Conservation (phyloP, 2,888 invertebrate genomes). For the Marronus borbonicus region DNA sequence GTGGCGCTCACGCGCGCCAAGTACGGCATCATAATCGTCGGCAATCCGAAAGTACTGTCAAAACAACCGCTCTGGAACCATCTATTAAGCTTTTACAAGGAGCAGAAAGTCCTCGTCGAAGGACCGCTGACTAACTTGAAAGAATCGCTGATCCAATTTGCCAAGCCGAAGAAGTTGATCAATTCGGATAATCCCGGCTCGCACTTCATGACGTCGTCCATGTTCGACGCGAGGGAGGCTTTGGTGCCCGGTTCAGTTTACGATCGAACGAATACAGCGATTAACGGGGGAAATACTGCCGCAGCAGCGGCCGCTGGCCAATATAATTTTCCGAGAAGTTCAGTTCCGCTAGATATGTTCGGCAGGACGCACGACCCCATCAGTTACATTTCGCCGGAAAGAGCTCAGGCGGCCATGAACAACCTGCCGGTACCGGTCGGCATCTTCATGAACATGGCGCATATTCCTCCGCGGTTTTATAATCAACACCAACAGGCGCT, state of each 20-base stretch:
- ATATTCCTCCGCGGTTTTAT: conserved; percentile 83
- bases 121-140: conserved; percentile 98
- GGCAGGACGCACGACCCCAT: conserved; percentile 89
- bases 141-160: conserved; percentile 96
- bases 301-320: conserved; percentile 54
- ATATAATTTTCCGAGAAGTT: conserved; percentile 64
- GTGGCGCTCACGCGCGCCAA: conserved; percentile 98
- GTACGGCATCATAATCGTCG: conserved; percentile 98
- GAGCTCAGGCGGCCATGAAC: conserved; percentile 81
- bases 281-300: conserved; percentile 57
- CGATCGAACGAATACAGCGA: conserved; percentile 78
- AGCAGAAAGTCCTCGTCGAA: conserved; percentile 96
- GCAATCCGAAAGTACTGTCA: conserved; percentile 98
- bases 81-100: conserved; percentile 96
- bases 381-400: conserved; percentile 92
- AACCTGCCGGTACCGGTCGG: conserved; percentile 94
- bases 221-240: conserved; percentile 97
- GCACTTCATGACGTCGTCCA: conserved; percentile 97
- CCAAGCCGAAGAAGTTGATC: conserved; percentile 96
- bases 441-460: conserved; percentile 94
- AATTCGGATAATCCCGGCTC: conserved; percentile 96
- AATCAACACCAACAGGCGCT: conserved; percentile 82
- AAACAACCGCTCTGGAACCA: conserved; percentile 99
- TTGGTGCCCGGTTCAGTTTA: conserved; percentile 95
- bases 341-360: conserved; percentile 75